phyloP scores from a whole-genome alignment of 1,140 invertebrate species.

The Zaprionus capensis region DNA sequence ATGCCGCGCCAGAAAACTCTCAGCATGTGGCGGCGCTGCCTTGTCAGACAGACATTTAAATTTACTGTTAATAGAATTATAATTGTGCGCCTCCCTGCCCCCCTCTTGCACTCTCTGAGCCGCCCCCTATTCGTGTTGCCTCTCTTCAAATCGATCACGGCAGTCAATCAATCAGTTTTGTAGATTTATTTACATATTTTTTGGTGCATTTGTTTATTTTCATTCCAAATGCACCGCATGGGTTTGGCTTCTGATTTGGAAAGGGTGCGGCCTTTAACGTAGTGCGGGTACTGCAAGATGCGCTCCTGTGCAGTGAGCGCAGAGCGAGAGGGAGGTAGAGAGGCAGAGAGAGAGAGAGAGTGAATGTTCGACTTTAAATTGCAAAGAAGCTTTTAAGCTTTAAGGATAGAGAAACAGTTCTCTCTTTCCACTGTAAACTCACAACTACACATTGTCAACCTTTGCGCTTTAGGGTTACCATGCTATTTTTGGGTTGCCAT shows the following conservation, averaged over 20 bases:
- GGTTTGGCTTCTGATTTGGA: slow-evolving; percentile 45
- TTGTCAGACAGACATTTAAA: slow-evolving; percentile 36
- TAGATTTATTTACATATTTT: slow-evolving; percentile 66
- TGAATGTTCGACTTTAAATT: background rate
- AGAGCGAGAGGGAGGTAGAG: background rate
- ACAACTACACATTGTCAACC: background rate
- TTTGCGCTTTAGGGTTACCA: background rate
- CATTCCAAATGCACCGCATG: background rate
- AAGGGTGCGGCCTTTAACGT: slow-evolving; percentile 32
- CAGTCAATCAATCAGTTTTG: slow-evolving; percentile 67
- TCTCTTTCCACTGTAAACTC: too few relatives aligned
- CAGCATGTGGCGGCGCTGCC: slow-evolving; percentile 57
- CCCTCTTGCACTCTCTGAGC: background rate
- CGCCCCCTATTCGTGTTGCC: too few relatives aligned
- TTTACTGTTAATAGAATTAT: slow-evolving; percentile 80
- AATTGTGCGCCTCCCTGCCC: slow-evolving; percentile 50
- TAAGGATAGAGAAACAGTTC: background rate
- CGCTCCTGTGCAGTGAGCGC: background rate
- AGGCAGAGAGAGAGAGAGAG: background rate
- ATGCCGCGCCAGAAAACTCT: slow-evolving; percentile 43
- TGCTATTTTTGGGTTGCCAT: background rate
- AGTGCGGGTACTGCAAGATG: background rate
- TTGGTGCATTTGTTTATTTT: slow-evolving; percentile 37
- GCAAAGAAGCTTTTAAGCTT: background rate
- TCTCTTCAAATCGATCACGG: slow-evolving; percentile 59